Percentiles rank a stretch among this genome's conserved stretches.
These are phyloP conservation scores for Cephalopholis sonnerati DNA, from an alignment of 2,113 vertebrate species.

Conservation along the genomic window DNA sequence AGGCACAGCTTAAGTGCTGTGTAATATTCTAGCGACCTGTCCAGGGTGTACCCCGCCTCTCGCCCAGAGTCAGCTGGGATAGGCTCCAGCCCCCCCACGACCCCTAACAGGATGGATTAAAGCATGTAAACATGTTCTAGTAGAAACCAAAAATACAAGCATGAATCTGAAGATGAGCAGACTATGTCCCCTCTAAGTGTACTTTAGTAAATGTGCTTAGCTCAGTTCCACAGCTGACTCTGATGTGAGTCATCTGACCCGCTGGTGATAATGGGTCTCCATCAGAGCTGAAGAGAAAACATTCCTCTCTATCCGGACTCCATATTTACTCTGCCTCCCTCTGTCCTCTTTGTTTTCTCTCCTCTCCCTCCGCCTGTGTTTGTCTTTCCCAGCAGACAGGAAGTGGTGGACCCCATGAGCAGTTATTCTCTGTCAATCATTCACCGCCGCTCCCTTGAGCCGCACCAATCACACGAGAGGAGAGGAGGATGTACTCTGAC, in stretches of 20 bases:
- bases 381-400: constrained; percentile 74
- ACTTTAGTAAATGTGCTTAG: no score
- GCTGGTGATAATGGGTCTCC: constrained; percentile 53
- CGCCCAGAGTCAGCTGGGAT: no score
- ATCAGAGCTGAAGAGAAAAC: constrained; percentile 50
- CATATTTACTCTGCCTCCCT: constrained; percentile 16
- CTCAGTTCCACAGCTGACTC: not conserved
- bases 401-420: constrained; percentile 45
- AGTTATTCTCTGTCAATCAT: constrained; percentile 42
- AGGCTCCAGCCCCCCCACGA: no score
- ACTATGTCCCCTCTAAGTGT: no score
- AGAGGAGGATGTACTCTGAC: not conserved
- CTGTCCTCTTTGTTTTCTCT: constrained; percentile 27
- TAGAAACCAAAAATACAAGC: no score
- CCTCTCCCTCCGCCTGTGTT: constrained; percentile 48
- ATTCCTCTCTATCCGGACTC: constrained; percentile 6
- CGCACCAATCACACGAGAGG: constrained; percentile 16
- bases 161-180: no score
- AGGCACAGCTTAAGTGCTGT: no score
- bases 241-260: not conserved
- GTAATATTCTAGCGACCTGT: no score
- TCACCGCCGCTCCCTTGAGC: constrained; percentile 21
- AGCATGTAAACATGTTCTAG: no score
- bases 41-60: no score
- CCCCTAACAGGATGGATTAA: no score